Evolutionary conservation across 2,888 invertebrate genomes (phyloP).

Genomic region (Lamellibrachia columna): DNA sequence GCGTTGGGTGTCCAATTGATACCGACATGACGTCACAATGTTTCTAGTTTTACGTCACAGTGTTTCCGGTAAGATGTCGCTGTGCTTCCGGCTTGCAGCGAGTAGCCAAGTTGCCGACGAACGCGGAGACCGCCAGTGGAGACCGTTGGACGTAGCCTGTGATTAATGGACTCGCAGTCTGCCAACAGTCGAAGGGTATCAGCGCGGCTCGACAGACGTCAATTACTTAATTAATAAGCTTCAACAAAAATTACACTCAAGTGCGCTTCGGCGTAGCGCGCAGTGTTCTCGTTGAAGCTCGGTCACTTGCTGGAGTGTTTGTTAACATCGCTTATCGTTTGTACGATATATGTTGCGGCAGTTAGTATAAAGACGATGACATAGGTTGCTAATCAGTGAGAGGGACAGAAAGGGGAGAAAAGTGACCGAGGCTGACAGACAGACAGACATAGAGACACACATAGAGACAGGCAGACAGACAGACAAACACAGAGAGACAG

Average conservation of each 20-base stretch:
- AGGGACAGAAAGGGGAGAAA: background rate
- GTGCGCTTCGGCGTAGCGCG: background rate
- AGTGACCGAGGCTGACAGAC: too few relatives aligned
- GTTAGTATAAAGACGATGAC: background rate
- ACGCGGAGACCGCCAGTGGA: background rate
- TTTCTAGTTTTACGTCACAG: background rate
- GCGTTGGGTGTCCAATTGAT: background rate
- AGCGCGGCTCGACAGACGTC: background rate
- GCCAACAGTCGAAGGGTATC: background rate
- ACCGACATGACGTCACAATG: background rate
- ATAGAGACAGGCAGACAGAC: too few relatives aligned
- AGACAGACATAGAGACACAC: too few relatives aligned
- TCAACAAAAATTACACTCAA: constrained; percentile 10
- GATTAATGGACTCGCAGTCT: background rate
- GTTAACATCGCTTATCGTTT: background rate
- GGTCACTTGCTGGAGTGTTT: background rate
- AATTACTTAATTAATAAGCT: constrained; percentile 10
- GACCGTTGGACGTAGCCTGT: background rate
- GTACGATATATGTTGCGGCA: background rate
- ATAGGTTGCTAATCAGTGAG: background rate
- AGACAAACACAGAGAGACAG: too few relatives aligned
- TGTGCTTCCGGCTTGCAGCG: background rate
- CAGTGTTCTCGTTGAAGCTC: background rate
- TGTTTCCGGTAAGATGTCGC: background rate
- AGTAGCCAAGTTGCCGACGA: background rate